A percentile compares a stretch with the other conserved stretches of the same genome.
phyloP scores from a whole-genome alignment of 1,140 invertebrate species.

The Diploscapter pachys region DNA sequence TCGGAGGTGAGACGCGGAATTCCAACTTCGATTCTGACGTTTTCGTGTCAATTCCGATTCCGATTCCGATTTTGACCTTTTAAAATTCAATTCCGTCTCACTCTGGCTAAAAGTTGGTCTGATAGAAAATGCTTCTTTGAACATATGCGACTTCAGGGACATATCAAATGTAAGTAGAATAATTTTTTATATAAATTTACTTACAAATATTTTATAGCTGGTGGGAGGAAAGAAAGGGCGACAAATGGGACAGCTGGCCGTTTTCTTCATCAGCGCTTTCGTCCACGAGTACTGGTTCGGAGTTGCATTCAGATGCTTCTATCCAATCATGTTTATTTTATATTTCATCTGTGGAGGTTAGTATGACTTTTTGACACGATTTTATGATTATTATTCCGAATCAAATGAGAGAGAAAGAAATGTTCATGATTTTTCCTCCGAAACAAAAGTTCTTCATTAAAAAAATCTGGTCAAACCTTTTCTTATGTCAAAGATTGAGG shows the following conservation, averaged over 20 bases:
- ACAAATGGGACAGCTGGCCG: conserved; percentile 61
- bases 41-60: too few species aligned
- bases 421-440: too few species aligned
- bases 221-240: conserved; percentile 44
- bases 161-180: conserved; percentile 17
- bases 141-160: not conserved
- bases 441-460: too few species aligned
- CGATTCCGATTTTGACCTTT: too few species aligned
- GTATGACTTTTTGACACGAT: conserved; percentile 39
- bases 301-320: conserved; percentile 77
- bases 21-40: too few species aligned
- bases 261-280: conserved; percentile 69
- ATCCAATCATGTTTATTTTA: conserved; percentile 74
- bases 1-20: too few species aligned
- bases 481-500: too few species aligned
- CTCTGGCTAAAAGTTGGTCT: too few species aligned
- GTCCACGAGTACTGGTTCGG: conserved; percentile 81
- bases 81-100: too few species aligned
- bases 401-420: not conserved
- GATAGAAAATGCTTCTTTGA: too few species aligned
- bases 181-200: conserved; percentile 3
- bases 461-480: too few species aligned
- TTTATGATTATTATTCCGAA: conserved; percentile 5
- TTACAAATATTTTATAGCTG: conserved; percentile 40
- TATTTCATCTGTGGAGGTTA: conserved; percentile 55